A percentile compares a stretch with the other conserved stretches of the same genome.
Conservation (phyloP, 1,140 invertebrate species). For the Drusus annulatus region DNA sequence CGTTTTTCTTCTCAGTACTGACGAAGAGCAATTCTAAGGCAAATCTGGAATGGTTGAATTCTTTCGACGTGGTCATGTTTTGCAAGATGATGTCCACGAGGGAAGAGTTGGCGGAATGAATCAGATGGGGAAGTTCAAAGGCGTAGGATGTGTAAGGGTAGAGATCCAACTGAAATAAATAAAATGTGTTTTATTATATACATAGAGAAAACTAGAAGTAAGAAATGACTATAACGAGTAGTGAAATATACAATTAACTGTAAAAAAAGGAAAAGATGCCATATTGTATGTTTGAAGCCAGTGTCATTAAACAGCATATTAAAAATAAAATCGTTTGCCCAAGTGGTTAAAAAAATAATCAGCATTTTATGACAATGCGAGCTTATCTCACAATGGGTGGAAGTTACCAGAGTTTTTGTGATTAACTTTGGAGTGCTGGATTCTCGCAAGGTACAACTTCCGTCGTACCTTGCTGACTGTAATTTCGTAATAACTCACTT, state of each 20-base stretch:
- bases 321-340: too few relatives aligned
- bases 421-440: too few relatives aligned
- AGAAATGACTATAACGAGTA: too few relatives aligned
- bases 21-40: conserved; percentile 73
- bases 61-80: conserved; percentile 67
- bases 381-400: not conserved
- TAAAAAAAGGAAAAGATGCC: too few relatives aligned
- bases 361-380: not conserved
- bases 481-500: too few relatives aligned
- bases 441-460: too few relatives aligned
- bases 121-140: conserved; percentile 73
- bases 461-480: too few relatives aligned
- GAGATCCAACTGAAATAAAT: conserved; percentile 68
- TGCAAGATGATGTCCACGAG: conserved; percentile 76
- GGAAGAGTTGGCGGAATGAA: conserved; percentile 77
- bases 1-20: conserved; percentile 64
- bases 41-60: conserved; percentile 73
- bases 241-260: too few relatives aligned
- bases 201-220: too few relatives aligned
- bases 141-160: conserved; percentile 72
- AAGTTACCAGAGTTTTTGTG: too few relatives aligned
- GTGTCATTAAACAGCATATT: too few relatives aligned
- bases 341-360: not conserved
- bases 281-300: too few relatives aligned
- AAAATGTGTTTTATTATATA: not conserved